A percentile compares a stretch with the other conserved stretches of the same genome.
These are phyloP conservation scores for Penaeus chinensis DNA, from an alignment of 1,140 invertebrate genomes.

Conservation along the genomic window DNA sequence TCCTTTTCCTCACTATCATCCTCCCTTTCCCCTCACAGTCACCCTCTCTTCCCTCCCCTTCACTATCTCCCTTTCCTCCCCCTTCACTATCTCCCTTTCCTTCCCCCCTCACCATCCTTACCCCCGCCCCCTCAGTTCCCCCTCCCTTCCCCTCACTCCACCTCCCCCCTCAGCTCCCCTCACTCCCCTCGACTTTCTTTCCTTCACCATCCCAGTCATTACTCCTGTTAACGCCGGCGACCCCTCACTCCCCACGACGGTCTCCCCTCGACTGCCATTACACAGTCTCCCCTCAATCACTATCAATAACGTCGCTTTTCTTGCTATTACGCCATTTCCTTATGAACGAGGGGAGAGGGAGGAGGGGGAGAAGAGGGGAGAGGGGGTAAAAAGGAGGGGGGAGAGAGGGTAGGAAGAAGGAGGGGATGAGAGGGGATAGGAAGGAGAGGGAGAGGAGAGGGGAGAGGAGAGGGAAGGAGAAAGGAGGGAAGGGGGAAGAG, in stretches of 20 bases:
- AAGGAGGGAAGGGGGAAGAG: not conserved
- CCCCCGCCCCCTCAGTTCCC: no score
- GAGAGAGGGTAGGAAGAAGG: not conserved
- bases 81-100: no score
- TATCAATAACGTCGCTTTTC: not conserved
- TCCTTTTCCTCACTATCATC: no score
- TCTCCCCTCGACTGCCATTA: not conserved
- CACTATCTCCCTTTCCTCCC: no score
- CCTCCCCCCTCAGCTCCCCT: not conserved
- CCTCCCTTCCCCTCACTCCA: no score
- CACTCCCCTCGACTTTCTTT: not conserved
- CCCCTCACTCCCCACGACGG: not conserved
- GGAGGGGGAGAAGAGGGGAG: not conserved
- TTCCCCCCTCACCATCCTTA: no score
- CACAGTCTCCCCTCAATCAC: conserved; percentile 1
- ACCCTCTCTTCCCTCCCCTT: no score
- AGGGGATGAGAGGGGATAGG: not conserved
- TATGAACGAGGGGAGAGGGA: conserved; percentile 1
- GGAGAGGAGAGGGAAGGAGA: conserved; percentile 13
- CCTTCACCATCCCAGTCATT: not conserved
- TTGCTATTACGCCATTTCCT: not conserved
- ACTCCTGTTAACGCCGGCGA: not conserved
- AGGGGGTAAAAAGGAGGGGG: not conserved
- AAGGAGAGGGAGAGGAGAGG: not conserved
- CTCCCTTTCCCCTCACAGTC: no score